Base-by-base conservation (phyloP, 2,888 invertebrate genomes). In the Drosophila yooni region DNA sequence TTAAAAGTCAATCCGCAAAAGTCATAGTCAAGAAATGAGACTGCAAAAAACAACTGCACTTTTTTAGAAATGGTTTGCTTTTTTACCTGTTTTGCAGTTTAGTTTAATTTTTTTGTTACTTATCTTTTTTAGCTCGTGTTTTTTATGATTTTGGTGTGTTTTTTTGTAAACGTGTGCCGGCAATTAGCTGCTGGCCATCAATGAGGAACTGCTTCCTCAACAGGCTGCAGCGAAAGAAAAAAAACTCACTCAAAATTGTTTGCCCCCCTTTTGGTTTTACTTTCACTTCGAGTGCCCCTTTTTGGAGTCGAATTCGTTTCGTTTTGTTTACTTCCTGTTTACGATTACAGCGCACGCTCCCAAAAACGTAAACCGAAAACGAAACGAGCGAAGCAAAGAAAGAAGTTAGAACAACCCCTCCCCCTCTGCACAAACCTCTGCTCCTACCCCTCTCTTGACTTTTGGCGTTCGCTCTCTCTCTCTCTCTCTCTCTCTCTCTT, bases 1-100 rank as follows among this genome's bases (percentile, higher is more conserved):
- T 88, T 90, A 87, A 81, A 90, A 91, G 91, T 91, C 91, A 91
- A 91, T 90, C 90, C 90, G 81, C 91, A 90, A 86, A 76, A 82
- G 82, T 82, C 89, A 15, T 7, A 82, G 70, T 48, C 50, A 38
- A 31, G 36, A 59, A 43, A 38, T 13, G 52, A n/a, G 36, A 38
- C 33, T 34, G 15, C 2, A 6, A 25, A 61, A 57, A 51, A 29
- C 51, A 34, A 34, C 34, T 46, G 4, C 11, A 6, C 73, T 88
- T 83, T 85, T 83, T 83, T 87, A 87, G 56, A 51, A 85, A 77
- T 62, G 74, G 58, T 76, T 75, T 70, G 34, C 27, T 67, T 59
- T 51, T 43, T 66, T 81, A 52, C 70, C 62, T 70, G 69, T 3
- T 43, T 40, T 21, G 31, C 33, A 2, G 1, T 52, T 64, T 61